phyloP scores from a whole-genome alignment of 2,113 vertebrate genomes.

The Osmerus eperlanus region DNA sequence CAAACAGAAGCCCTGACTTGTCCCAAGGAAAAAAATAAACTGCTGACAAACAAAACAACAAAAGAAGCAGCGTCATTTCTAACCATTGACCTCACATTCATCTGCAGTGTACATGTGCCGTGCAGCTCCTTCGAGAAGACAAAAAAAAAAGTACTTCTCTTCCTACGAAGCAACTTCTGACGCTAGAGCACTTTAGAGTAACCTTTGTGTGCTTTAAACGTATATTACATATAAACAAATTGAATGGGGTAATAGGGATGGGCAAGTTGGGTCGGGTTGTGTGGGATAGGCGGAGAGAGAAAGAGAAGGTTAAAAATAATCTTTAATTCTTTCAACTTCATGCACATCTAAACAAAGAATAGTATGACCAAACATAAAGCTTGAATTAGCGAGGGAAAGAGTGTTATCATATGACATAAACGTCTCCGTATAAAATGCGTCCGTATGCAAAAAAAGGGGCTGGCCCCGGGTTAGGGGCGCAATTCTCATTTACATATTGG shows the following conservation, averaged over 20 bases:
- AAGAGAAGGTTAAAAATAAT: constrained; percentile 45
- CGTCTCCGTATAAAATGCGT: constrained; percentile 87
- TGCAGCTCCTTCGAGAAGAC: constrained; percentile 12
- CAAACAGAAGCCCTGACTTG: constrained; percentile 17
- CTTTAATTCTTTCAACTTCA: constrained; percentile 69
- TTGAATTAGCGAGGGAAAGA: constrained; percentile 79
- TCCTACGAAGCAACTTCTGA: constrained; percentile 53
- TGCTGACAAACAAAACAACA: constrained; percentile 59
- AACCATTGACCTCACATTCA: constrained; percentile 69
- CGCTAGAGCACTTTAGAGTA: constrained; percentile 75
- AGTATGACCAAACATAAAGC: constrained; percentile 78
- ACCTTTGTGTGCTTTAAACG: constrained; percentile 32
- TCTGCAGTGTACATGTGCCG: constrained; percentile 66
- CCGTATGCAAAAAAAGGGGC: constrained; percentile 71
- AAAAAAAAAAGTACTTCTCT: background rate
- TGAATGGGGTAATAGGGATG: constrained; percentile 5
- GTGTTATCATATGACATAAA: constrained; percentile 77
- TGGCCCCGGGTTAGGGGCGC: background rate
- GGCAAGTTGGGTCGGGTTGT: background rate
- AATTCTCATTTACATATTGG: constrained; percentile 92
- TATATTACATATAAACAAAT: constrained; percentile 74
- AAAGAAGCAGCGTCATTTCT: constrained; percentile 61
- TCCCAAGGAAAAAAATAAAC: constrained; percentile 57
- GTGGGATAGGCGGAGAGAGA: background rate
- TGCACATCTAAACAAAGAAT: constrained; percentile 79